Percentiles rank a stretch among this genome's conserved stretches.
Evolutionary conservation across 2,888 invertebrate species (phyloP).

Genomic region (Tetheella fluctuosa): DNA sequence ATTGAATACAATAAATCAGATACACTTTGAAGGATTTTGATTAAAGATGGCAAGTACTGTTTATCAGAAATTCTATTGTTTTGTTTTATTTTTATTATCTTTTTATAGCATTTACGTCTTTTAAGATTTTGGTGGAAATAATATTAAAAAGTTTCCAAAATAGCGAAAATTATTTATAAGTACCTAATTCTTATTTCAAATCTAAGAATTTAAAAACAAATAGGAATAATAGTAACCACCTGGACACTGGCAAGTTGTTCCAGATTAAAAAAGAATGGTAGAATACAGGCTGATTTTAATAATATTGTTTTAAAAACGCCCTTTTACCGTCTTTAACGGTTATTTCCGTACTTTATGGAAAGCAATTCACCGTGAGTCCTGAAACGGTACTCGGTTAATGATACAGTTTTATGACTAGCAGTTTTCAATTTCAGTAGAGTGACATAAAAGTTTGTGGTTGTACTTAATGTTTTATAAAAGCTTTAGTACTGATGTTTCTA

Average conservation of each 20-base stretch:
- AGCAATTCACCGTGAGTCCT: not conserved
- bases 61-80: not conserved
- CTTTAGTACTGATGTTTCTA: not conserved
- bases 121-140: too few relatives aligned
- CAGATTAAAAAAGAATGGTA: too few relatives aligned
- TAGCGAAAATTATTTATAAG: too few relatives aligned
- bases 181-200: too few relatives aligned
- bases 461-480: not conserved
- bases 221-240: too few relatives aligned
- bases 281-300: not conserved
- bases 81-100: not conserved
- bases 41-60: not conserved
- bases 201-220: too few relatives aligned
- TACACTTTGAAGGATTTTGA: conserved; percentile 1
- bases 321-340: not conserved
- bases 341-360: not conserved
- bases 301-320: not conserved
- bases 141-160: too few relatives aligned
- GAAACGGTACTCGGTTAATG: not conserved
- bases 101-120: not conserved
- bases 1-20: conserved; percentile 6
- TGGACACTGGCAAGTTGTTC: too few relatives aligned
- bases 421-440: conserved; percentile 1
- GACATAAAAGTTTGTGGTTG: not conserved
- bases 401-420: not conserved